Base-by-base conservation (phyloP, 2,113 vertebrate genomes). In the Hippocampus mohnikei region DNA sequence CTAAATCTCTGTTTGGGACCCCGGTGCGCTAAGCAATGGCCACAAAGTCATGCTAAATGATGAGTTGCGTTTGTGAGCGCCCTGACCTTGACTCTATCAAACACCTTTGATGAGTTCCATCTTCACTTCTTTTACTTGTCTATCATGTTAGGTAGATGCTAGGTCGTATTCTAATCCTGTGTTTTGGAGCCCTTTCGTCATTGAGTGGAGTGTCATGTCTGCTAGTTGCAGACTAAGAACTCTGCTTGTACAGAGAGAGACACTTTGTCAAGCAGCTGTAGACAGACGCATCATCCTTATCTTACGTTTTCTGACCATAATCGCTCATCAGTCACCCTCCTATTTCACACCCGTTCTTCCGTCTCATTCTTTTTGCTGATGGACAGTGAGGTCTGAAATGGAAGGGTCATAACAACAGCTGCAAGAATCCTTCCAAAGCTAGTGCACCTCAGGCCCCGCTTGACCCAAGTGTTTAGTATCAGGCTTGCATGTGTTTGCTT, bases 351-450 rank as follows among this genome's bases (percentile, higher is more conserved):
- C 60, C 69, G 77, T 68, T 64, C 71, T 62, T 12, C 69, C 59
- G 25, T 77, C 61, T 55, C 56, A 23, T 50, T 68, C 63, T 42
- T 44, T 25, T 29, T 67, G 71, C 74, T 64, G 67, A 74, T 78
- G 74, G 53, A 85, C 27, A 80, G 66, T 69, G 72, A 71, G 66
- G 65, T 87, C 87, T 84, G 88, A 85, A 88, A 88, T 82, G 89
- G 87, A 60, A 56, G 70, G 71, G 70, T 85, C 81, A 85, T 78
- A 88, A 89, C 88, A 91, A 86, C 91, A 92, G 91, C 92, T 91
- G 90, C 85, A 80, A 56, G 53, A 74, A 74, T 77, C 84, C 74
- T 79, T 67, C 70, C 82, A 62, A 60, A 66, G 63, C 70, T 50
- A 64, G 76, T 73, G 80, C 82, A 79, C 75, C 79, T 82, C 60